Percentiles rank a stretch among this genome's conserved stretches.
These are phyloP conservation scores for Tauraco erythrolophus DNA, from an alignment of 2,113 vertebrate species.

Conservation along the genomic window DNA sequence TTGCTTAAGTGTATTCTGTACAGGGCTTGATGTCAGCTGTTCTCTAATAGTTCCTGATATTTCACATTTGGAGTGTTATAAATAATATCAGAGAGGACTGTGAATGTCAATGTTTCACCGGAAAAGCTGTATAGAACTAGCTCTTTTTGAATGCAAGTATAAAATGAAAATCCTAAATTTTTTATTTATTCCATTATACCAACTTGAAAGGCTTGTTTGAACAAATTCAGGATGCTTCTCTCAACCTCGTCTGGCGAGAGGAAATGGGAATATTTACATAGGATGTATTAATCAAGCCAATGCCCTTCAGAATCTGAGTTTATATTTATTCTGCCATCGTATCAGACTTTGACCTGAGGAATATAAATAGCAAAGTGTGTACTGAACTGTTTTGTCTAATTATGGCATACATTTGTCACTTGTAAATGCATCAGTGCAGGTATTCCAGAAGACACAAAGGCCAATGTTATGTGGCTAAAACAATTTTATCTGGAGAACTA, in stretches of 20 bases:
- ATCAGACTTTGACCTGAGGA: background rate
- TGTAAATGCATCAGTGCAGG: background rate
- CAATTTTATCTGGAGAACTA: background rate
- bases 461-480: background rate
- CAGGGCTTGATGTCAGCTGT: background rate
- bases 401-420: background rate
- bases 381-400: background rate
- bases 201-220: background rate
- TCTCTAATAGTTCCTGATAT: background rate
- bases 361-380: constrained; percentile 13
- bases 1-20: too few relatives aligned
- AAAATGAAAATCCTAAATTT: background rate
- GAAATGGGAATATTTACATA: background rate
- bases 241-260: background rate
- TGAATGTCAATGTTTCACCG: background rate
- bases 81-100: background rate
- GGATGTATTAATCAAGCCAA: background rate
- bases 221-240: background rate
- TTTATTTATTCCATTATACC: background rate
- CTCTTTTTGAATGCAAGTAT: background rate
- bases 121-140: background rate
- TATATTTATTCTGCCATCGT: background rate
- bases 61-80: background rate
- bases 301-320: background rate
- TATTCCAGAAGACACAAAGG: background rate